Evolutionary conservation across 30 jellyfish, hydroid and myxozoan species (phyloP).

Genomic region (Aurelia aurita complex sp. Pacific): DNA sequence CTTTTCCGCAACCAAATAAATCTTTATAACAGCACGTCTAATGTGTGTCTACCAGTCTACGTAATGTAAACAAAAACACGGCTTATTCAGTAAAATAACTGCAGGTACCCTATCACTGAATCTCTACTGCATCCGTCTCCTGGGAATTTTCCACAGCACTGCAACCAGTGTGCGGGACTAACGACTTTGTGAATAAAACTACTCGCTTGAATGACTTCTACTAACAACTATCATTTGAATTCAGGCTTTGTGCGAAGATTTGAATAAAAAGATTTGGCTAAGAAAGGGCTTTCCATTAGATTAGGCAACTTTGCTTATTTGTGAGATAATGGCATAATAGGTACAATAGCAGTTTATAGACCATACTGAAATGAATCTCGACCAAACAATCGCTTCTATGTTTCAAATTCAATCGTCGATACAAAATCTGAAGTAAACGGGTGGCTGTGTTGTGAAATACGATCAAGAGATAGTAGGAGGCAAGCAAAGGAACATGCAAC

Average conservation of each 20-base stretch:
- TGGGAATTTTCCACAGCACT: constrained; percentile 7
- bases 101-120: too few species aligned
- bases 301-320: constrained; percentile 7
- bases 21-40: too few species aligned
- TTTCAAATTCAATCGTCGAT: background rate
- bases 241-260: background rate
- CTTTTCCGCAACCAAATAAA: too few species aligned
- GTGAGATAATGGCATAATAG: constrained; percentile 14
- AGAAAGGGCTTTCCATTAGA: constrained; percentile 6
- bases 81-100: too few species aligned
- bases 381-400: background rate
- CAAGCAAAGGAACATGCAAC: too few species aligned
- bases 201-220: constrained; percentile 27
- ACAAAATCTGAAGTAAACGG: background rate
- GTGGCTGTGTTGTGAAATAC: background rate
- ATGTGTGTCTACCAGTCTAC: too few species aligned
- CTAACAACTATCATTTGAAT: background rate
- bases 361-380: constrained; percentile 6
- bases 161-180: background rate
- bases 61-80: too few species aligned
- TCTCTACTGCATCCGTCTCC: background rate
- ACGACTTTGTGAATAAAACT: background rate
- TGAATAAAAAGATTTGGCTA: background rate
- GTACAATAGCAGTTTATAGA: background rate
- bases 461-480: too few species aligned